Conservation (phyloP, 2,113 vertebrate species). For the Nyctibius bracteatus region DNA sequence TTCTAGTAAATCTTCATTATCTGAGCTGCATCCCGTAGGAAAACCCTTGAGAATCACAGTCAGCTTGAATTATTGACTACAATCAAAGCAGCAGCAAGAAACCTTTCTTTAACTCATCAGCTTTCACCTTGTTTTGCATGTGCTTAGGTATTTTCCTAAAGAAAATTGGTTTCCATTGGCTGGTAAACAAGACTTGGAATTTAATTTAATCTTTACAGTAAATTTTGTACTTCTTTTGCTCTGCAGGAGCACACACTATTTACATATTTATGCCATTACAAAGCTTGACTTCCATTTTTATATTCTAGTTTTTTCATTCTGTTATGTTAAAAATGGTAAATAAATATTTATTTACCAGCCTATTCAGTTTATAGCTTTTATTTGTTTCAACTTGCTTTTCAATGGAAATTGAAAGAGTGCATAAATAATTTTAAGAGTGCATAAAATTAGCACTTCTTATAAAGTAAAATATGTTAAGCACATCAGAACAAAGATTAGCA, state of each 20-base stretch:
- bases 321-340: neutral
- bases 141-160: neutral
- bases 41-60: neutral
- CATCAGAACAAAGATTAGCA: neutral
- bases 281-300: neutral
- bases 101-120: neutral
- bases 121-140: neutral
- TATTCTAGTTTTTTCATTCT: neutral
- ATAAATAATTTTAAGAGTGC: neutral
- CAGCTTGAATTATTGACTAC: neutral
- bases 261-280: neutral
- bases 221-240: neutral
- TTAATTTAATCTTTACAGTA: neutral
- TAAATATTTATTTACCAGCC: neutral
- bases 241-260: neutral
- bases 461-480: neutral
- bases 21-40: fast-evolving
- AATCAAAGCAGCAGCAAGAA: neutral
- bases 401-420: neutral
- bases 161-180: neutral
- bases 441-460: neutral
- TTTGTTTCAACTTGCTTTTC: neutral
- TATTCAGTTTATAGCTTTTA: neutral
- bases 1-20: neutral
- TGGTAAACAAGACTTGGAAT: neutral